Percentiles rank a stretch among this genome's conserved stretches.
Evolutionary conservation across 1,140 invertebrate species (phyloP).

Genomic region (Lepidurus couesii): DNA sequence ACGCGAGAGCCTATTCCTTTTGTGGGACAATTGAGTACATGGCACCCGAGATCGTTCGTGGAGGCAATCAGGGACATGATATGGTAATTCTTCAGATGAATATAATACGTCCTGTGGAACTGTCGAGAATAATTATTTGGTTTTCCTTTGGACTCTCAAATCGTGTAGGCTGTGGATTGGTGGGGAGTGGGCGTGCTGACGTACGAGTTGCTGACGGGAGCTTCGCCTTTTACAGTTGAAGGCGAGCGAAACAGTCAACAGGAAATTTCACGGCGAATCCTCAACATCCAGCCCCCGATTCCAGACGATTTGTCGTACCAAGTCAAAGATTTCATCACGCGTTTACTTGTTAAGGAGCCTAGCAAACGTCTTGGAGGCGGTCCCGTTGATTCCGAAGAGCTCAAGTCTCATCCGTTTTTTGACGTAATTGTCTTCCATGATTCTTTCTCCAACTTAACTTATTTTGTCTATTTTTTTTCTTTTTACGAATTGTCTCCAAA

Average conservation of each 20-base stretch:
- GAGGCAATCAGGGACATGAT: slow-evolving; percentile 76
- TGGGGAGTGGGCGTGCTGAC: slow-evolving; percentile 96
- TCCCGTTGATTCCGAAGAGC: slow-evolving; percentile 67
- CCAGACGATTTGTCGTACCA: slow-evolving; percentile 60
- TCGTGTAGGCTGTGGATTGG: slow-evolving; percentile 85
- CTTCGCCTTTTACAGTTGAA: slow-evolving; percentile 94
- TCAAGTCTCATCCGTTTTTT: slow-evolving; percentile 83
- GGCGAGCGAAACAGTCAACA: slow-evolving; percentile 85
- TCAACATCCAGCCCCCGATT: slow-evolving; percentile 77
- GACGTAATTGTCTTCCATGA: slow-evolving; percentile 45
- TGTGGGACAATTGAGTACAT: slow-evolving; percentile 97
- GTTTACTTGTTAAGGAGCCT: slow-evolving; percentile 83
- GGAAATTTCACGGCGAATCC: slow-evolving; percentile 77
- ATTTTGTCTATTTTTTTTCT: slow-evolving; percentile 8
- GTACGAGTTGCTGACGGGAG: slow-evolving; percentile 93
- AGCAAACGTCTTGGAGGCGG: slow-evolving; percentile 75
- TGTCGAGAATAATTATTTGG: slow-evolving; percentile 37
- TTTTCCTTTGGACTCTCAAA: slow-evolving; percentile 28
- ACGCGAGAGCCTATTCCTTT: slow-evolving; percentile 86
- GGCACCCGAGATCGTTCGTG: slow-evolving; percentile 85
- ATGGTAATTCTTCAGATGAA: slow-evolving; percentile 59
- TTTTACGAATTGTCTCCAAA: too few species aligned
- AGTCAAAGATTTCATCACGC: slow-evolving; percentile 61
- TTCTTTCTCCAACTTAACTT: slow-evolving; percentile 23
- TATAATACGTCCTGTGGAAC: slow-evolving; percentile 23